Evolutionary conservation across 1,140 invertebrate genomes (phyloP).

Genomic region (Lasioglossum albipes): DNA sequence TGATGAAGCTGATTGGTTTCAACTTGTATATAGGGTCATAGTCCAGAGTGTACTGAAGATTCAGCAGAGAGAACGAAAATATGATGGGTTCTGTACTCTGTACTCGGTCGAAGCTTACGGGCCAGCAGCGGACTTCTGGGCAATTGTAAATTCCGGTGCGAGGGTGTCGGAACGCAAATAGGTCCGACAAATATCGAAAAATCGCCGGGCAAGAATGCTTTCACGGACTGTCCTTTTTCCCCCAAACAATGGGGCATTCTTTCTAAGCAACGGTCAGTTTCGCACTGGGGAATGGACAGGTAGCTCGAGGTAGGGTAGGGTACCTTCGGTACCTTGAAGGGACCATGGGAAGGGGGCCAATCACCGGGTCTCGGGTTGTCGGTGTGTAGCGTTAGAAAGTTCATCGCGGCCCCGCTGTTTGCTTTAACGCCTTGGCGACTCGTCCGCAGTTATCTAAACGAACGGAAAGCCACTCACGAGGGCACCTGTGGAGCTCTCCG

Average conservation of each 20-base stretch:
- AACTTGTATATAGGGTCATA: too few relatives aligned
- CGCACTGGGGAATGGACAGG: conserved; percentile 44
- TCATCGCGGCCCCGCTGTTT: conserved; percentile 58
- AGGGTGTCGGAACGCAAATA: background rate
- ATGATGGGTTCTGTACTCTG: too few relatives aligned
- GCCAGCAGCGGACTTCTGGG: background rate
- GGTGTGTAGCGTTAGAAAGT: conserved; percentile 66
- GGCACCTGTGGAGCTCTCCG: conserved; percentile 72
- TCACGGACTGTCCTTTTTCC: background rate
- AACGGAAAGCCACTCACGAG: conserved; percentile 56
- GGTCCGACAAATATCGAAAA: background rate
- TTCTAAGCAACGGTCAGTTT: conserved; percentile 39
- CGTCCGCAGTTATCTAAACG: conserved; percentile 63
- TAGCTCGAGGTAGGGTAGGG: conserved; percentile 27
- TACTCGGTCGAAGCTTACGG: too few relatives aligned
- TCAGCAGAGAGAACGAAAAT: too few relatives aligned
- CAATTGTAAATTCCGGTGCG: background rate
- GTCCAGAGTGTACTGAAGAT: too few relatives aligned
- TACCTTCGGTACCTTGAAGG: conserved; percentile 3
- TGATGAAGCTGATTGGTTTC: too few relatives aligned
- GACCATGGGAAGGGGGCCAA: conserved; percentile 17
- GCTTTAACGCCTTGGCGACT: conserved; percentile 67
- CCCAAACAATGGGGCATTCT: conserved; percentile 3
- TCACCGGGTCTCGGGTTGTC: conserved; percentile 5
- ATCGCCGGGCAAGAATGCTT: background rate